Evolutionary conservation across 2,113 vertebrate genomes (phyloP).

Genomic region (Hippocampus abdominalis): DNA sequence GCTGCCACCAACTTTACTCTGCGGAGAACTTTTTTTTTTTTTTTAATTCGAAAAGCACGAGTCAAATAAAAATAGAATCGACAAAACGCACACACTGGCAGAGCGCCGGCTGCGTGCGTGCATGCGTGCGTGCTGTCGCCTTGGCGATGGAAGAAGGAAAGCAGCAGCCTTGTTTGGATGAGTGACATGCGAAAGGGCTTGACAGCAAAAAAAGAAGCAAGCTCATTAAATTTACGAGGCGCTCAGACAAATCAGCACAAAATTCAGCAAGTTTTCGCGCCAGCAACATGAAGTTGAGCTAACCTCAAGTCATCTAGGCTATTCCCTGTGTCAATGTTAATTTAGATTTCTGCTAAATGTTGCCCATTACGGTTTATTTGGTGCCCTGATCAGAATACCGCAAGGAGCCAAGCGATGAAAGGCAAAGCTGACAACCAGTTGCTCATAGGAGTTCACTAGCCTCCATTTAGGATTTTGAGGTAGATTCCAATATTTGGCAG

Average conservation of each 20-base stretch:
- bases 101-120: slow-evolving; percentile 22
- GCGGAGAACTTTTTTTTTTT: slow-evolving; percentile 13
- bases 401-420: neutral
- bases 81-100: slow-evolving; percentile 33
- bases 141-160: slow-evolving; percentile 57
- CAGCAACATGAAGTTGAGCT: slow-evolving; percentile 6
- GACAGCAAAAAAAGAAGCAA: slow-evolving; percentile 24
- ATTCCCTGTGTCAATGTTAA: slow-evolving; percentile 1
- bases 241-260: slow-evolving; percentile 1
- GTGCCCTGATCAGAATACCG: neutral
- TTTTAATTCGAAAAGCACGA: slow-evolving; percentile 26
- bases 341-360: slow-evolving; percentile 32
- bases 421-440: slow-evolving; percentile 25
- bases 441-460: neutral
- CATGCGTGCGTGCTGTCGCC: slow-evolving; percentile 44
- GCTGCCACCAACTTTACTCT: slow-evolving; percentile 15
- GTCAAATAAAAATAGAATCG: slow-evolving; percentile 39
- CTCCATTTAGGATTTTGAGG: slow-evolving; percentile 6
- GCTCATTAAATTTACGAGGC: slow-evolving; percentile 27
- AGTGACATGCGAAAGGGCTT: slow-evolving; percentile 22
- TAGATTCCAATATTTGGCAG: too few relatives aligned
- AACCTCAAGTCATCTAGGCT: neutral
- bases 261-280: slow-evolving; percentile 11
- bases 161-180: slow-evolving; percentile 23
- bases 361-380: slow-evolving; percentile 21